Evolutionary conservation across 2,797 vertebrate genomes (phyloP).

Genomic region (Eulemur albifrons): DNA sequence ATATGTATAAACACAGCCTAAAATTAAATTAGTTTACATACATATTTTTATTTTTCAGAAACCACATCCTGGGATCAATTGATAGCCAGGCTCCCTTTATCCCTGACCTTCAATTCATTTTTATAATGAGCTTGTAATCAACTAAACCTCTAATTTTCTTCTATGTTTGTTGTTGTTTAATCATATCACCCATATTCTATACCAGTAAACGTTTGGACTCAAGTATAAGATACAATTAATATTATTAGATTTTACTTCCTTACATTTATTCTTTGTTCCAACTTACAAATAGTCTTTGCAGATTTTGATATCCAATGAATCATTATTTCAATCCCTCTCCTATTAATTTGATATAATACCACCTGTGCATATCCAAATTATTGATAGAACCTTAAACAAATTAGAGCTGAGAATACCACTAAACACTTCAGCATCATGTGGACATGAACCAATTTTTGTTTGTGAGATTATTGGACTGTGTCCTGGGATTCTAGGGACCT

Average conservation of each 20-base stretch:
- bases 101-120: background rate
- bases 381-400: background rate
- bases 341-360: background rate
- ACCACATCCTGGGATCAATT: background rate
- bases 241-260: background rate
- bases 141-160: background rate
- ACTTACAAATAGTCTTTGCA: background rate
- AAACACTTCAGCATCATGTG: background rate
- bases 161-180: background rate
- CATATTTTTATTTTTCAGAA: background rate
- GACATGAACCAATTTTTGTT: background rate
- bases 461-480: background rate
- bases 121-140: background rate
- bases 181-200: background rate
- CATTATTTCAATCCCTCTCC: background rate
- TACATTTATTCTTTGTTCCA: background rate
- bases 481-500: background rate
- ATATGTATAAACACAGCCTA: background rate
- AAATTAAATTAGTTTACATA: background rate
- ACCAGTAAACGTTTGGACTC: background rate
- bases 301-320: background rate
- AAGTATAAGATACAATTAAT: background rate
- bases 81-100: background rate
- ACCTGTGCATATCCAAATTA: background rate
- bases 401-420: background rate